Evolutionary conservation across 1,140 invertebrate genomes (phyloP).

Genomic region (Aleiodes sp.): DNA sequence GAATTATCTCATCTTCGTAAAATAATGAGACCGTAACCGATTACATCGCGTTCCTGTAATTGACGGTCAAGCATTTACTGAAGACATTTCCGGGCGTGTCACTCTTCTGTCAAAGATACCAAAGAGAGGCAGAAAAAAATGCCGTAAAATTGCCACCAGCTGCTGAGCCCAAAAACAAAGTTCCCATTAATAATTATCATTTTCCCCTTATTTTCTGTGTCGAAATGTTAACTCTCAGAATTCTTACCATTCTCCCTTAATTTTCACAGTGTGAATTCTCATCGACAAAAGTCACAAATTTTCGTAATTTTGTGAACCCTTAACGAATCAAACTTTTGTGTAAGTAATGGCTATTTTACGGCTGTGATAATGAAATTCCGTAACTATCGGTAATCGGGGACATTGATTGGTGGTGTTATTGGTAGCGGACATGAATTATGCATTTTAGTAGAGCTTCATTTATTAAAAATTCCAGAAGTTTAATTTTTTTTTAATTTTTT

Average conservation of each 20-base stretch:
- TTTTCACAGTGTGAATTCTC: too few species aligned
- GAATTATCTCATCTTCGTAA: not conserved
- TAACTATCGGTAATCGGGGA: slow-evolving; percentile 58
- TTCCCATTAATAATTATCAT: slow-evolving; percentile 44
- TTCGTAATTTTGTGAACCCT: too few species aligned
- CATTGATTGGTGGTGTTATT: slow-evolving; percentile 56
- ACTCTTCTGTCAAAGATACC: too few species aligned
- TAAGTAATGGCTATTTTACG: slow-evolving; percentile 57
- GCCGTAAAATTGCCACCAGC: slow-evolving; percentile 19
- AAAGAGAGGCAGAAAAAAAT: not conserved
- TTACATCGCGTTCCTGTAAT: slow-evolving; percentile 10
- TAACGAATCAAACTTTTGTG: slow-evolving; percentile 43
- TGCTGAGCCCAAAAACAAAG: slow-evolving; percentile 25
- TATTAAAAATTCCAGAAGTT: not conserved
- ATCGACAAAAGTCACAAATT: too few species aligned
- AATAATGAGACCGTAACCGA: slow-evolving; percentile 18
- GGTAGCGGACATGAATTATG: slow-evolving; percentile 33
- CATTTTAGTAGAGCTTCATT: not conserved
- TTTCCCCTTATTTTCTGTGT: slow-evolving; percentile 25
- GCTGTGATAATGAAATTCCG: slow-evolving; percentile 61
- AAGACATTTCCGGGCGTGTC: not conserved
- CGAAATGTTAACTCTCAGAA: too few species aligned
- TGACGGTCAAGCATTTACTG: not conserved
- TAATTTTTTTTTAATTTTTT: not conserved
- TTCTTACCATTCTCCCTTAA: too few species aligned